phyloP scores from a whole-genome alignment of 2,797 vertebrate species.

The Tapera naevia region DNA sequence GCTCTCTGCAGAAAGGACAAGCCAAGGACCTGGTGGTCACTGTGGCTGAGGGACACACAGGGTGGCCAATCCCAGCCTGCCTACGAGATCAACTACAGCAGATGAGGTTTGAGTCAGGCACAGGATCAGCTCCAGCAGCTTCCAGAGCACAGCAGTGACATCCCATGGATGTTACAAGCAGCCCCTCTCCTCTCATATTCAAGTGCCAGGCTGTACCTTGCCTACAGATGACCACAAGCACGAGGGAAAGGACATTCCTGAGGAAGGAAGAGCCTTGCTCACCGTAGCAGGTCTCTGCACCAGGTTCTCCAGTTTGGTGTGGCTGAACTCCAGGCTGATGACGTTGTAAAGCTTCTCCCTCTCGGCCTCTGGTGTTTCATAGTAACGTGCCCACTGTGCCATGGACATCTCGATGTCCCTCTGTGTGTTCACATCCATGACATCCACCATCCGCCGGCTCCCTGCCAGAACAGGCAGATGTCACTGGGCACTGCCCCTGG shows the following conservation, averaged over 20 bases:
- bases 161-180: accelerated
- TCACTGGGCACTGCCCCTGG: not conserved
- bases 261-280: conserved; percentile 8
- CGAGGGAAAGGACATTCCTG: not conserved
- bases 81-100: not conserved
- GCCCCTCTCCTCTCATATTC: not conserved
- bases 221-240: not conserved
- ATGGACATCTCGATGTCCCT: conserved; percentile 99
- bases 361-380: conserved; percentile 91
- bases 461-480: conserved; percentile 71
- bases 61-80: not conserved
- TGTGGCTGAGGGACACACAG: not conserved
- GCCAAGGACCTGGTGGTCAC: not conserved
- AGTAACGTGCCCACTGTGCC: conserved; percentile 97
- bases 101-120: not conserved
- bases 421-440: conserved; percentile 98
- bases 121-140: not conserved
- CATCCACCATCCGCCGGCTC: conserved; percentile 93
- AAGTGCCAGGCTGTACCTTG: not conserved
- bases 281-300: conserved; percentile 93
- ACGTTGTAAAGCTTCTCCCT: conserved; percentile 97
- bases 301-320: conserved; percentile 94
- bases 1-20: not conserved
- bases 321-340: conserved; percentile 98
- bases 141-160: not conserved